These are phyloP conservation scores for Heliconius charithonia DNA, from an alignment of 2,888 invertebrate genomes.

Conservation along the genomic window DNA sequence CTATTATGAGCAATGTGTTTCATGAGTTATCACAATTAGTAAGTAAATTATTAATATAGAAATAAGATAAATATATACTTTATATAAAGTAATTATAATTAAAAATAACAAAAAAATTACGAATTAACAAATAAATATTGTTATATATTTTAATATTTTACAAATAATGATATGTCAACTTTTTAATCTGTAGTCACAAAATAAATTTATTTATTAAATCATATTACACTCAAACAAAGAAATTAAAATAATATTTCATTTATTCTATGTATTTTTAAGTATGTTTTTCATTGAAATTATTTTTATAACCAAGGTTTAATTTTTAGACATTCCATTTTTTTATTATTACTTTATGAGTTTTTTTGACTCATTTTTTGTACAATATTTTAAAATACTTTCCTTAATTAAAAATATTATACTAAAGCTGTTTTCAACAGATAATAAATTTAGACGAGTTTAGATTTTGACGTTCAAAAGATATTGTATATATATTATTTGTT, in stretches of 20 bases:
- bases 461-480: not conserved
- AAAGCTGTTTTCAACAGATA: not conserved
- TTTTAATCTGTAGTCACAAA: not conserved
- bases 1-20: too few relatives aligned
- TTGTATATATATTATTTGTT: not conserved
- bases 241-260: not conserved
- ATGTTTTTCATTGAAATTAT: not conserved
- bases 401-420: not conserved
- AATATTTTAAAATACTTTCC: not conserved
- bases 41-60: too few relatives aligned
- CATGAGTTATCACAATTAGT: too few relatives aligned
- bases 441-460: not conserved
- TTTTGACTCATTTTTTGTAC: slow-evolving; percentile 10
- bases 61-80: too few relatives aligned
- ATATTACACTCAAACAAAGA: too few relatives aligned
- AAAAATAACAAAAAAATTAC: too few relatives aligned
- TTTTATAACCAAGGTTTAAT: not conserved
- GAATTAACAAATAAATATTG: too few relatives aligned
- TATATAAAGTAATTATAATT: too few relatives aligned
- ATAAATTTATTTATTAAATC: not conserved
- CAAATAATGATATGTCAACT: not conserved
- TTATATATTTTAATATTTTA: too few relatives aligned
- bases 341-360: not conserved
- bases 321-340: slow-evolving; percentile 18
- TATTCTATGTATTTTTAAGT: not conserved